Evolutionary conservation across 2,888 invertebrate species (phyloP), one percentile per base, ranked within the genome.

Genomic region (Oligia fasciuncula): DNA sequence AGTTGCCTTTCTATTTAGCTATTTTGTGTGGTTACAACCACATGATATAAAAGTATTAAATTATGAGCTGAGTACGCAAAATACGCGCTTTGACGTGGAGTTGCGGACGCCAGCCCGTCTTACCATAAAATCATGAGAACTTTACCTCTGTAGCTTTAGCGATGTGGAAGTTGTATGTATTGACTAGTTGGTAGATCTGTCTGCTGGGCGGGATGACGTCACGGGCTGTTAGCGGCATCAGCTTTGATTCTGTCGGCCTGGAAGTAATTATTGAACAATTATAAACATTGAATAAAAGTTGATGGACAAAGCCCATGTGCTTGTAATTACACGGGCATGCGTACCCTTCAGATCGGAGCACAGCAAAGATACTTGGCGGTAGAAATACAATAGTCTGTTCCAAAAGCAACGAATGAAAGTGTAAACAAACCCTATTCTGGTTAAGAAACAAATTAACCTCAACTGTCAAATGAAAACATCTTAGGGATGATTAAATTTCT

Each of bases 111-210:
- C 2, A 17, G 67, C 4, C 43, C 17, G 17, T 46, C 9, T 43
- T 11, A 49, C 1, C 11, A 29, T 29, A 49, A 68, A 35, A 19
- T 17, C 9, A 35, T 54, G 19, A 17, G 43, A 57, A 29, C 76
- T 65, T 86, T 81, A 99, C 98, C 95, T 99, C 99, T 5, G 98
- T 98, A 0, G 98, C 96, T 93, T 99, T 99, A 19, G 97, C 96
- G 88, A 99, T 97, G 91, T 98, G 98, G 93, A 99, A 98, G 92
- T 97, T 98, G 95, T 99, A 99, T 0, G 98, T 98, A 88, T 99
- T 97, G 88, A 98, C 96, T 76, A 99, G 97, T 92, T 99, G 98
- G 95, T 99, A 99, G 89, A 99, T 99, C 95, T 99, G 99, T 76
- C 99, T 97, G 68, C 98, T 97, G 17, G 98, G 98, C 46, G 99